Percentiles rank a stretch among this genome's conserved stretches.
Conservation (phyloP, 2,113 vertebrate species). For the Laticauda laticaudata region DNA sequence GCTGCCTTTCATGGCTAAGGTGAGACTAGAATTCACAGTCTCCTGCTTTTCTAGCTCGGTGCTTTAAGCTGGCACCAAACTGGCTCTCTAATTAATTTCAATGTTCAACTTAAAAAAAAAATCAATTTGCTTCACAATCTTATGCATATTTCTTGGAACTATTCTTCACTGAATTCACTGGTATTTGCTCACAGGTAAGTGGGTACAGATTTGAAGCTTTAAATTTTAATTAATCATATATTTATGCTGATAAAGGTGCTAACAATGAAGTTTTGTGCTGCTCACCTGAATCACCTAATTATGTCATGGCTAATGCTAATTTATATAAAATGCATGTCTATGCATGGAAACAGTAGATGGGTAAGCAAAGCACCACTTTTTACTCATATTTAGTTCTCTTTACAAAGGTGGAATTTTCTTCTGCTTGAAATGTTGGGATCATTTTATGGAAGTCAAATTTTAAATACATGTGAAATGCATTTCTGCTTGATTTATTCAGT, state of each 20-base stretch:
- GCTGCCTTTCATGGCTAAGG: not conserved
- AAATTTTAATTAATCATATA: not conserved
- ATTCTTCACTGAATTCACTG: not conserved
- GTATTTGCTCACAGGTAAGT: not conserved
- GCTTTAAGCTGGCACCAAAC: not conserved
- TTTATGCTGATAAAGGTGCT: not conserved
- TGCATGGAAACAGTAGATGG: not conserved
- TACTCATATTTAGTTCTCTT: not conserved
- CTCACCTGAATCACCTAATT: not conserved
- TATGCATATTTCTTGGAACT: not conserved
- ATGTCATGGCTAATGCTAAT: not conserved
- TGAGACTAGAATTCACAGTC: not conserved
- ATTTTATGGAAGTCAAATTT: not conserved
- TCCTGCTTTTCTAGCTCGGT: not conserved
- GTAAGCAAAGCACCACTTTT: not conserved
- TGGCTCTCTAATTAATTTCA: not conserved
- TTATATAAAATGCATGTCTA: constrained; percentile 11
- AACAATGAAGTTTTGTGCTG: constrained; percentile 8
- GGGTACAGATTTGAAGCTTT: not conserved
- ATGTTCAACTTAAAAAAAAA: not conserved
- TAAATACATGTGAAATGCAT: not conserved
- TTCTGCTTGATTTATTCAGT: not conserved
- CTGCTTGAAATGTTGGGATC: not conserved
- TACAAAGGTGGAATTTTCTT: not conserved
- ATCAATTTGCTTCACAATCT: not conserved